A percentile compares a stretch with the other conserved stretches of the same genome.
phyloP scores from a whole-genome alignment of 2,888 invertebrate species.

The Stenichneumon culpator region DNA sequence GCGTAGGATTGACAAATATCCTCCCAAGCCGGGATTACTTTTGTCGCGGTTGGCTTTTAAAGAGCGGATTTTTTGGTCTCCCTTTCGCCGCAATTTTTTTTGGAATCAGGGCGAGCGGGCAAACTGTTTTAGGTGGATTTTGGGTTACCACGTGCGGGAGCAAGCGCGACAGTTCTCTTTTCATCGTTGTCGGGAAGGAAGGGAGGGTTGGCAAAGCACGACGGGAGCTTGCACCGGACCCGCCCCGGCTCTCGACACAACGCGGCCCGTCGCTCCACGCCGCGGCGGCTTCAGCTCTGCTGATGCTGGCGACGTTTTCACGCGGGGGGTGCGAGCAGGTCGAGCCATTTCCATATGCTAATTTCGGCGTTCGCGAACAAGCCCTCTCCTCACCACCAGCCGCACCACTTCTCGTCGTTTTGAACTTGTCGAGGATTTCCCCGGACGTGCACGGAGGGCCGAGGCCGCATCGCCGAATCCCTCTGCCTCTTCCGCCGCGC shows the following conservation, averaged over 20 bases:
- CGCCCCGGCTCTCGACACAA: slow-evolving; percentile 17
- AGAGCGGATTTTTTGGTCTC: not conserved
- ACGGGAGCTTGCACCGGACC: slow-evolving; percentile 2
- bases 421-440: slow-evolving; percentile 69
- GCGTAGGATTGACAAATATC: not conserved
- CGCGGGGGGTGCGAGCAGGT: slow-evolving; percentile 11
- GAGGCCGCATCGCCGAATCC: slow-evolving; percentile 20
- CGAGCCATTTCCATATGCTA: slow-evolving; percentile 23
- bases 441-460: slow-evolving; percentile 60
- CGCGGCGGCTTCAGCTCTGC: slow-evolving; percentile 12
- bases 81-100: not conserved
- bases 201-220: slow-evolving; percentile 6
- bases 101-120: not conserved
- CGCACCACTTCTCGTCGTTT: slow-evolving; percentile 70
- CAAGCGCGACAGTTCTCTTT: not conserved
- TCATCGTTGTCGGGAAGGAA: slow-evolving; percentile 8
- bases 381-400: slow-evolving; percentile 52
- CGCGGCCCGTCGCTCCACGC: slow-evolving; percentile 7
- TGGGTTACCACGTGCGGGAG: not conserved
- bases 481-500: slow-evolving; percentile 36
- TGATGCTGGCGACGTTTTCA: slow-evolving; percentile 43
- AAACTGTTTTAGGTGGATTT: not conserved
- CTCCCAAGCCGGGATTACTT: not conserved
- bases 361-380: not conserved
- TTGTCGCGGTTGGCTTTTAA: not conserved